Evolutionary conservation across 2,888 invertebrate species (phyloP), one percentile per base, ranked within the genome.

Genomic region (Erebia ligea): DNA sequence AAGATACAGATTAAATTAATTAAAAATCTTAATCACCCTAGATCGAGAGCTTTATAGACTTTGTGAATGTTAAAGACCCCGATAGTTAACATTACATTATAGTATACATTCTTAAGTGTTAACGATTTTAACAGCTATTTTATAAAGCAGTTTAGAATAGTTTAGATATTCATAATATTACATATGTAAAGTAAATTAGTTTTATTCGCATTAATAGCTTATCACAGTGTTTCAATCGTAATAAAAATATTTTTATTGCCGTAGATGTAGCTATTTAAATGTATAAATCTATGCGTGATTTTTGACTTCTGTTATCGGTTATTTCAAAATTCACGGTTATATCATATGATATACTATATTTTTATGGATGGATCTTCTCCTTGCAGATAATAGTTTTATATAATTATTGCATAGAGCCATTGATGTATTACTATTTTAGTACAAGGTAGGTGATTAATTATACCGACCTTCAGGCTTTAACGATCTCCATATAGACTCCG

Each of bases 201-300:
- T 61, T 45, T 21, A 48, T 45, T 19, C 21, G 13, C 21, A 45
- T 62, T 62, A 15, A 48, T 48, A 21, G 45, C 21, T 62, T 21
- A 62, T 48, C 62, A 45, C 45, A 15, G 25, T 62, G 62, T 62
- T 62, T 62, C 48, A 9, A 62, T 62, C 62, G 45, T 21, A 21
- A 17, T 45, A 62, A 42, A 15, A 3, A 45, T 61, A 42, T 17
- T 59, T 59, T 42, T 59, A 61, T 45, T 19, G 61, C 61, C 42
- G 13, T 62, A 42, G 42, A 61, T 62, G 21, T 4, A 21, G 48
- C 62, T 15, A 48, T 62, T 62, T 21, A 15, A 21, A 61, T 19
- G 8, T 21, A 25, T 21, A 48, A 48, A 21, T 48, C 19, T n/a
- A 15, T 19, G 8, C 1, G 42, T 61, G 42, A 61, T 61, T 21